Evolutionary conservation across 2,888 invertebrate species (phyloP), one percentile per base, ranked within the genome.

Genomic region (Notodromas monacha): DNA sequence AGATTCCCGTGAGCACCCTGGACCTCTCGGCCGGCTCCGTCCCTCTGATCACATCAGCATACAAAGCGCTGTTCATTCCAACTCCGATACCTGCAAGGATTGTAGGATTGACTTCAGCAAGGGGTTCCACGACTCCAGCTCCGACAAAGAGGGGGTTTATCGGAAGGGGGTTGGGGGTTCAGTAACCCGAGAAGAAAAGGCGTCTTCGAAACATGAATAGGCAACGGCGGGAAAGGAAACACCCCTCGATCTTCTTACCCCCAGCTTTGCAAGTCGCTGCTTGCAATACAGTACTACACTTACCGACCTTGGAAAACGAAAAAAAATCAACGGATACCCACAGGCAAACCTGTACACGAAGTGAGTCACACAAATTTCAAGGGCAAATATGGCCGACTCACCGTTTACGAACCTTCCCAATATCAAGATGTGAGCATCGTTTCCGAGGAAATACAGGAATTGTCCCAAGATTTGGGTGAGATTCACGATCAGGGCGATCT

Each of bases 401-500:
- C 21, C 21, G 21, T 6, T 8, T 6, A 21, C 8, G n/a, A 21
- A 21, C n/a, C 21, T 6, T 6, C 21, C 21, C 8, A 21, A n/a
- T 6, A 21, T 6, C 8, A 21, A n/a, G 21, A 21, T n/a, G 8
- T n/a, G n/a, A 21, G 21, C 8, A n/a, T 6, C 6, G 21, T 8
- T 8, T 8, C 21, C 21, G 21, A 21, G 6, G 21, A 21, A 21
- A 21, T 21, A 21, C 8, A 21, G 21, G n/a, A 21, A n/a, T 8
- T 21, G 6, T 21, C 21, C 21, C 8, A 21, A 6, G 21, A 21
- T 21, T n/a, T 21, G 21, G 21, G n/a, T 8, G 21, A 21, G 21
- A 21, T 21, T 21, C 21, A 21, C n/a, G 21, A n/a, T 21, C 8
- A 21, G 21, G n/a, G 21, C 21, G 21, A 21, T 21, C 21, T 21